phyloP scores from a whole-genome alignment of 1,140 invertebrate genomes.

The Drosophila mauritiana region DNA sequence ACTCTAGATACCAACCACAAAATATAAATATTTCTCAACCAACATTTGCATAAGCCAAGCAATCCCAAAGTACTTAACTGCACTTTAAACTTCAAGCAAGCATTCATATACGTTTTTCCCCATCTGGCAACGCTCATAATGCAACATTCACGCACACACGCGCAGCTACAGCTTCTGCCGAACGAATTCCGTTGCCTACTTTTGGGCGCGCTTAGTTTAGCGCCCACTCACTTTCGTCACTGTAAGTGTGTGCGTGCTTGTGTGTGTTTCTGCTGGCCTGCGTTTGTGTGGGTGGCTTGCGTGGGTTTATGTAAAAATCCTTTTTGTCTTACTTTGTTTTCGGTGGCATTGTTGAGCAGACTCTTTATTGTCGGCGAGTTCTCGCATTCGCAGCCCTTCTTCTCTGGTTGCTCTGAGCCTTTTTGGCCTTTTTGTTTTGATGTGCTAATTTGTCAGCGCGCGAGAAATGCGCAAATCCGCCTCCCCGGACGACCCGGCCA shows the following conservation, averaged over 20 bases:
- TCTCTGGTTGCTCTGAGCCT: conserved; percentile 18
- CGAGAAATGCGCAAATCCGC: conserved; percentile 55
- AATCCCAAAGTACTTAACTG: too few relatives aligned
- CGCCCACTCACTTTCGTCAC: conserved; percentile 18
- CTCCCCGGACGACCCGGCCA: neutral
- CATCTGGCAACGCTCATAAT: conserved; percentile 57
- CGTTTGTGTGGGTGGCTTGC: conserved; percentile 34
- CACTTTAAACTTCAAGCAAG: too few relatives aligned
- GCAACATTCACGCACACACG: conserved; percentile 4
- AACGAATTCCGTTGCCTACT: conserved; percentile 47
- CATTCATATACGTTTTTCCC: neutral
- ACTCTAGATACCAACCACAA: too few relatives aligned
- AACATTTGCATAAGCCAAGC: too few relatives aligned
- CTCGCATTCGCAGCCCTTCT: conserved; percentile 15
- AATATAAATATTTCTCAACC: too few relatives aligned
- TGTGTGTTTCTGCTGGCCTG: conserved; percentile 7
- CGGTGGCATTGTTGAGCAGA: conserved; percentile 47
- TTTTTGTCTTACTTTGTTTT: conserved; percentile 66
- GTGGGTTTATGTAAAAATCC: conserved; percentile 61
- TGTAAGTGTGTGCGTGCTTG: conserved; percentile 14
- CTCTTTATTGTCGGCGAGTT: conserved; percentile 39
- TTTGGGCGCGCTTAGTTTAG: conserved; percentile 45
- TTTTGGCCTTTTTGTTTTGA: conserved; percentile 72
- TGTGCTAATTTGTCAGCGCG: conserved; percentile 69
- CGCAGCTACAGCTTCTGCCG: conserved; percentile 7